These are phyloP conservation scores for Pteropus rufus DNA, from an alignment of 2,797 vertebrate species.

Conservation along the genomic window DNA sequence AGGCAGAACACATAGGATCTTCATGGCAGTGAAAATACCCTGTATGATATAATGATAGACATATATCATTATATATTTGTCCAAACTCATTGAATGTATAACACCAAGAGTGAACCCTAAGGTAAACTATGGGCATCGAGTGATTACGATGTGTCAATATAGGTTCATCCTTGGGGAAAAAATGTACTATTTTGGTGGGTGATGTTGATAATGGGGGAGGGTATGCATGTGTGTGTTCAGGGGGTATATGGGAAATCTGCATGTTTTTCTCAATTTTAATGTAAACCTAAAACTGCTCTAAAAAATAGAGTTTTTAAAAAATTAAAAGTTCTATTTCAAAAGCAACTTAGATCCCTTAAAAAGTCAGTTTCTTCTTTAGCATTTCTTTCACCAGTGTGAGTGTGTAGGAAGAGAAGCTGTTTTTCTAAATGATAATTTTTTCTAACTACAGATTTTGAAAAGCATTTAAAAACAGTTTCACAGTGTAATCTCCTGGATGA, in stretches of 20 bases:
- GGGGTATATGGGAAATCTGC: background rate
- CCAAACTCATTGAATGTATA: background rate
- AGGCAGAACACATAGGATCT: background rate
- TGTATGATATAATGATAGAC: background rate
- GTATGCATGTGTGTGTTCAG: background rate
- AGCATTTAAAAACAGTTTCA: conserved; percentile 57
- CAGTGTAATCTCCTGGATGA: conserved; percentile 45
- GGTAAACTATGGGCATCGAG: background rate
- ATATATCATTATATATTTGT: background rate
- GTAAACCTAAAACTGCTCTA: background rate
- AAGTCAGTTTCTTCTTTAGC: conserved; percentile 35
- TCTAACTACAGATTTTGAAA: conserved; percentile 54
- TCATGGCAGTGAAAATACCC: background rate
- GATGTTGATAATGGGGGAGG: background rate
- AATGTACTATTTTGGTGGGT: background rate
- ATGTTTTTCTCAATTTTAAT: background rate
- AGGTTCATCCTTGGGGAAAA: background rate
- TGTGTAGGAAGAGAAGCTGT: conserved; percentile 32
- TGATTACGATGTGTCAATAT: background rate
- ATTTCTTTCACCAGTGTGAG: conserved; percentile 43
- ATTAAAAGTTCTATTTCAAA: background rate
- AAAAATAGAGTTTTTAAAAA: background rate
- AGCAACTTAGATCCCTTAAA: conserved; percentile 1
- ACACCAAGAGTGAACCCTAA: background rate
- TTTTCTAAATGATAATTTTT: conserved; percentile 53